Evolutionary conservation across 92 coral and sea anemone species (phyloP).

Genomic region (Umimayanthus chanpuru): DNA sequence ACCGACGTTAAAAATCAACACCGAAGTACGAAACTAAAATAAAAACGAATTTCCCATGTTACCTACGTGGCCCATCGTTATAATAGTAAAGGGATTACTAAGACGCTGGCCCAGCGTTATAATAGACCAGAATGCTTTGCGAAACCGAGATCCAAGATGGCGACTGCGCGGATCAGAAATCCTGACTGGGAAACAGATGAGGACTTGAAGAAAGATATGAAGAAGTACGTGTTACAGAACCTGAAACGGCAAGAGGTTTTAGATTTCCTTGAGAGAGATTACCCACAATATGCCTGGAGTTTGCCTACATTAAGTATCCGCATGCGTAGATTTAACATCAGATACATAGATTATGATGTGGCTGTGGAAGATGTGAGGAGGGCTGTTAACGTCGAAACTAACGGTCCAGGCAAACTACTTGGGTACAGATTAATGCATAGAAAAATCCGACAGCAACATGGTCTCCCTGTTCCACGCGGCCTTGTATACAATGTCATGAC

Average conservation of each 20-base stretch:
- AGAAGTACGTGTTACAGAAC: conserved; percentile 48
- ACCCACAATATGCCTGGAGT: conserved; percentile 53
- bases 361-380: conserved; percentile 52
- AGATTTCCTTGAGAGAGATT: conserved; percentile 41
- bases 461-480: conserved; percentile 62
- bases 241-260: conserved; percentile 31
- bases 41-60: neutral
- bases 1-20: neutral
- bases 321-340: conserved; percentile 46
- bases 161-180: conserved; percentile 36
- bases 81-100: neutral
- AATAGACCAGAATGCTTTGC: conserved; percentile 14
- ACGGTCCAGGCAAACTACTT: conserved; percentile 62
- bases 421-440: conserved; percentile 52
- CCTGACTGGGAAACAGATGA: conserved; percentile 39
- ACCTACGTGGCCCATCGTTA: neutral
- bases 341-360: conserved; percentile 52
- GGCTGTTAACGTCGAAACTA: conserved; percentile 48
- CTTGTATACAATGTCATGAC: conserved; percentile 62
- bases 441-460: conserved; percentile 57
- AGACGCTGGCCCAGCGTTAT: conserved; percentile 12
- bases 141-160: neutral
- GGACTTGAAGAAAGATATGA: conserved; percentile 31
- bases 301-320: conserved; percentile 53
- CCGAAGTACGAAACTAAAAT: conserved; percentile 12